These are phyloP conservation scores for Stomatorhinus ivindoensis DNA, from an alignment of 2,113 vertebrate genomes.

Conservation along the genomic window DNA sequence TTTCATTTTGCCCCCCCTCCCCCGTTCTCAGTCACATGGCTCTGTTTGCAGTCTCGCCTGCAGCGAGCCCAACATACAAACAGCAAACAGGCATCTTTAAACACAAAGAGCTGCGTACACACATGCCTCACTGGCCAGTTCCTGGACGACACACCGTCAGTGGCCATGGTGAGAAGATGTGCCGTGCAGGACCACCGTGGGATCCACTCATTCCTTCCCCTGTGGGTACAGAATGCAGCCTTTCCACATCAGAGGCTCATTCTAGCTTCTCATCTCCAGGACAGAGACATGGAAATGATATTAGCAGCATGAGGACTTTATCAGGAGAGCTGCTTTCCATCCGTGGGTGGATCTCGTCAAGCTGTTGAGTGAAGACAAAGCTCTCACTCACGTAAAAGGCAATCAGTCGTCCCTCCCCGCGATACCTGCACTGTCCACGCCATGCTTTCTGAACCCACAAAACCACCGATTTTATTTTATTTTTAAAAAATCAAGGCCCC, in stretches of 20 bases:
- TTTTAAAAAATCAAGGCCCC: background rate
- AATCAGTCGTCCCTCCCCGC: background rate
- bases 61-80: background rate
- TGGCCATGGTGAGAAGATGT: background rate
- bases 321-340: background rate
- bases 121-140: background rate
- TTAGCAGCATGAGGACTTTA: background rate
- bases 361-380: background rate
- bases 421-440: background rate
- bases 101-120: background rate
- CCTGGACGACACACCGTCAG: background rate
- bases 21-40: background rate
- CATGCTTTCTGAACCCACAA: background rate
- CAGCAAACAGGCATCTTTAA: background rate
- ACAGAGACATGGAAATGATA: background rate
- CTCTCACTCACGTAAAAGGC: background rate
- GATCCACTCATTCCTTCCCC: background rate
- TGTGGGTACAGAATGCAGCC: background rate
- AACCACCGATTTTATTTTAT: background rate
- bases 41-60: background rate
- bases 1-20: background rate
- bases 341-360: background rate
- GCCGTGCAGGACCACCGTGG: background rate
- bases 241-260: background rate
- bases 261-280: background rate